Conservation (phyloP, 1,140 invertebrate genomes). For the Macrocentrus cingulum region DNA sequence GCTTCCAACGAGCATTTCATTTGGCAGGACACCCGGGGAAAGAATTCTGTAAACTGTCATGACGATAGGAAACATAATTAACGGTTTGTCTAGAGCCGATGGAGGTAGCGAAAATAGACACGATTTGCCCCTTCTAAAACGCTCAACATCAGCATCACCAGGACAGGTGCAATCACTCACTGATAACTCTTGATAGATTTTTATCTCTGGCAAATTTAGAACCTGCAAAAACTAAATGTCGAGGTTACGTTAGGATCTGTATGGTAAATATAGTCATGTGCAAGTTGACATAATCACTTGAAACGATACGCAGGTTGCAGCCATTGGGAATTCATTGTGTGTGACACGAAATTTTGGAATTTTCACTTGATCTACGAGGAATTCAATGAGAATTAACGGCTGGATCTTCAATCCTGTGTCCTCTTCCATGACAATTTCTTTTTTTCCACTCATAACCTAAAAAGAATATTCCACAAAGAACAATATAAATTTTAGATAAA, state of each 20-base stretch:
- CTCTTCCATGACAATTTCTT: not conserved
- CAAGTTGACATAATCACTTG: conserved; percentile 41
- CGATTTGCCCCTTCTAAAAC: conserved; percentile 56
- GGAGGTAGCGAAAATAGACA: conserved; percentile 53
- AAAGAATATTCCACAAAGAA: no score
- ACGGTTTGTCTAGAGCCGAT: conserved; percentile 34
- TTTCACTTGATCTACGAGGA: conserved; percentile 47
- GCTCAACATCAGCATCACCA: conserved; percentile 30
- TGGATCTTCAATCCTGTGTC: conserved; percentile 29
- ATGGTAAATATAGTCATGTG: no score
- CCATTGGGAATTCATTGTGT: conserved; percentile 37
- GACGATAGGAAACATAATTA: conserved; percentile 46
- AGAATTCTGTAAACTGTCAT: conserved; percentile 51
- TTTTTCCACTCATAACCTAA: no score
- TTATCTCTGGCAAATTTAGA: conserved; percentile 43
- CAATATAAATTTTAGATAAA: no score
- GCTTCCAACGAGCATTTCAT: conserved; percentile 48
- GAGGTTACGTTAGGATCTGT: no score
- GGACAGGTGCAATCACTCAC: conserved; percentile 36
- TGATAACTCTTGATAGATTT: conserved; percentile 47
- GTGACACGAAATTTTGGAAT: conserved; percentile 45
- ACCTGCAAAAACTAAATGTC: conserved; percentile 39
- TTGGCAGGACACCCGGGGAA: conserved; percentile 47
- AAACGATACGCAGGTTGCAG: conserved; percentile 46
- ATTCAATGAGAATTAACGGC: conserved; percentile 50